Evolutionary conservation across 2,888 invertebrate species (phyloP), one percentile per base, ranked within the genome.

Genomic region (Caenorhabditis sinica): DNA sequence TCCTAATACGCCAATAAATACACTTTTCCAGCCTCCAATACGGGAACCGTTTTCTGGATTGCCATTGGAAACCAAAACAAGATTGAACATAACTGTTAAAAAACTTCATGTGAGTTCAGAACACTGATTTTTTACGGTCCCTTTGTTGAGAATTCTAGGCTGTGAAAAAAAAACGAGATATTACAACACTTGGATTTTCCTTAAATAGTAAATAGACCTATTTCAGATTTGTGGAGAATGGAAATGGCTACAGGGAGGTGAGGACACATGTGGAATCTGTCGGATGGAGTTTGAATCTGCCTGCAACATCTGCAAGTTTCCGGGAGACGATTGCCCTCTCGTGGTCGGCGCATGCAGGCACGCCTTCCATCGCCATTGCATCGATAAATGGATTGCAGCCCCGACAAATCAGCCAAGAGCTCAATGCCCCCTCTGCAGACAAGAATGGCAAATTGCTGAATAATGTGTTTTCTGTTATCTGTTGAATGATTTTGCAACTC

Each of bases 291-390:
- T 99, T 94, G 98, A 99, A 94, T 97, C 90, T 9, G 90, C 90
- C 40, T 92, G 92, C 75, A 89, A 89, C 51, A 85, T 88, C 36
- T 92, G 92, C 85, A 87, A 86, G 60, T 86, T 90, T 63, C 91
- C 91, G 0, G 92, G 92, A n/a, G 92, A 92, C 73, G 90, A 89
- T 28, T 92, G 92, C 69, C 92, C 92, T 8, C 66, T 92, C 49
- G 91, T 89, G 9, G 63, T 90, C 97, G 98, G 99, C 83, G 96
- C 96, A 93, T 99, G 99, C 94, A 96, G 97, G 11, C 99, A 99
- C 94, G 98, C 98, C 94, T 99, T 99, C 94, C 99, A 99, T 94
- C 97, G 98, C 94, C 99, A 99, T 94, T 99, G 99, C 94, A 99
- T 99, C 92, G 96, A 97, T 93, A 98, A 98, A 95, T 99, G 99